These are phyloP conservation scores for Limosa lapponica DNA, from an alignment of 2,797 vertebrate species.

Conservation along the genomic window DNA sequence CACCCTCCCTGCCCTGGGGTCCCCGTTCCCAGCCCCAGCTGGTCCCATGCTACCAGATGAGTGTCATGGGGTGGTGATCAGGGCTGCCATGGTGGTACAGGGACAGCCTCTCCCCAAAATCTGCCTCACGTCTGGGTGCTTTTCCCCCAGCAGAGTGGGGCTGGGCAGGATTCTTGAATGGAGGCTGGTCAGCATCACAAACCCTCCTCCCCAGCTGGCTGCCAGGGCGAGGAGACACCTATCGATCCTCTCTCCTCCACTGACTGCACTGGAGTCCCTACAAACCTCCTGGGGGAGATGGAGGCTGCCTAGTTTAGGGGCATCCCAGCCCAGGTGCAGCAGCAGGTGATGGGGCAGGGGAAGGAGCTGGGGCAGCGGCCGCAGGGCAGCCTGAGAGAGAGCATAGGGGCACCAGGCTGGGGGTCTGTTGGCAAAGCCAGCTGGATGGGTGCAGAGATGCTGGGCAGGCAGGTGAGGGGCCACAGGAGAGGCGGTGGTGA, in stretches of 20 bases:
- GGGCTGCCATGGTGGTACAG: background rate
- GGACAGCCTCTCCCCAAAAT: background rate
- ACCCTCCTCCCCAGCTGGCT: background rate
- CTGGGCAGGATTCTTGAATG: background rate
- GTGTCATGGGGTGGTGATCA: rapidly evolving
- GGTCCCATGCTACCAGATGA: background rate
- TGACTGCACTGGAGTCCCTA: background rate
- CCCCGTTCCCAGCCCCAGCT: background rate
- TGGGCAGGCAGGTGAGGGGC: background rate
- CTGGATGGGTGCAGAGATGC: background rate
- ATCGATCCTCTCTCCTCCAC: background rate
- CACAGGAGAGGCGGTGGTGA: rapidly evolving
- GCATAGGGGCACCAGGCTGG: background rate
- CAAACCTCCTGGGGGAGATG: background rate
- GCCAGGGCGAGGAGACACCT: background rate
- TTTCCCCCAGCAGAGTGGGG: background rate
- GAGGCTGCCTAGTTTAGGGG: background rate
- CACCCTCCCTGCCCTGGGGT: rapidly evolving
- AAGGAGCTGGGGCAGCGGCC: background rate
- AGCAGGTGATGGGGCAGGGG: background rate
- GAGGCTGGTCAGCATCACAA: rapidly evolving
- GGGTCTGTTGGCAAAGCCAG: background rate
- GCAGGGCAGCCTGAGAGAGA: background rate
- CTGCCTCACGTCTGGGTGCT: background rate
- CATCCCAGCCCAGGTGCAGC: background rate